A percentile compares a stretch with the other conserved stretches of the same genome.
These are phyloP conservation scores for Rhagium mordax DNA, from an alignment of 2,888 invertebrate species.

Conservation along the genomic window DNA sequence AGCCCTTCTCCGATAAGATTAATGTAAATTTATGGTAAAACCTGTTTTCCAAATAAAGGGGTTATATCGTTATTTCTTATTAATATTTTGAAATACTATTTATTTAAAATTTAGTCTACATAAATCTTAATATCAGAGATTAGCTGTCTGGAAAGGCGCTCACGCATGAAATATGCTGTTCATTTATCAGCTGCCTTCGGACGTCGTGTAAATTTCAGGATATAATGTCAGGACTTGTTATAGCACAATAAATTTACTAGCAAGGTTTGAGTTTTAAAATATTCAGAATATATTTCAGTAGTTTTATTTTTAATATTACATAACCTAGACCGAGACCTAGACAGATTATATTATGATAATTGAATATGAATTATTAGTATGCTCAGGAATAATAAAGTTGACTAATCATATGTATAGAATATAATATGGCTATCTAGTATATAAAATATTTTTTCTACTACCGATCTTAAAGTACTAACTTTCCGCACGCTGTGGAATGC, in stretches of 20 bases:
- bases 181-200: slow-evolving; percentile 35
- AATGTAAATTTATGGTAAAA: slow-evolving; percentile 3
- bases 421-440: too few relatives aligned
- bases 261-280: slow-evolving; percentile 23
- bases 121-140: slow-evolving; percentile 35
- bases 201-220: slow-evolving; percentile 37
- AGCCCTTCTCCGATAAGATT: neutral
- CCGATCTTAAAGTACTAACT: too few relatives aligned
- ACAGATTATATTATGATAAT: neutral
- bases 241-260: slow-evolving; percentile 30
- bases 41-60: neutral
- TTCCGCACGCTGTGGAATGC: too few relatives aligned
- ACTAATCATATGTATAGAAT: too few relatives aligned
- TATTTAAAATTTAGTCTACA: slow-evolving; percentile 26
- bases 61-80: neutral
- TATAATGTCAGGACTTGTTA: slow-evolving; percentile 34
- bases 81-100: slow-evolving; percentile 25
- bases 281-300: slow-evolving; percentile 13
- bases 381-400: too few relatives aligned
- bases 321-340: neutral
- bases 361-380: too few relatives aligned
- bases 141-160: slow-evolving; percentile 31
- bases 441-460: too few relatives aligned
- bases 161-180: slow-evolving; percentile 34
- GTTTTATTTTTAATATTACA: slow-evolving; percentile 23